Percentiles rank a stretch among this genome's conserved stretches.
Evolutionary conservation across 2,113 vertebrate species (phyloP).

Genomic region (Brachionichthys hirsutus): DNA sequence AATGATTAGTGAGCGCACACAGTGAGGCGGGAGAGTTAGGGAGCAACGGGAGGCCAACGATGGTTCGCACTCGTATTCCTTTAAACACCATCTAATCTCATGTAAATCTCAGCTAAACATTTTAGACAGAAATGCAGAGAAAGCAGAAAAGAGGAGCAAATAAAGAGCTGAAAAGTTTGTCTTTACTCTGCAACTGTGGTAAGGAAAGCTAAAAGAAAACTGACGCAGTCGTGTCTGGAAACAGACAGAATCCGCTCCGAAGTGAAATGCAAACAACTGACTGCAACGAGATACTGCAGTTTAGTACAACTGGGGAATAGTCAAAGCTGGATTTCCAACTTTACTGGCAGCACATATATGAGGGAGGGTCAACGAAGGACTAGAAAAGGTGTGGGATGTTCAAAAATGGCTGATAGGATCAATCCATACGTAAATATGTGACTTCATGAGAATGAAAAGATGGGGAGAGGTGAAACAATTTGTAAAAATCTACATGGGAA

Average conservation of each 20-base stretch:
- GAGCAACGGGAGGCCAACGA: slow-evolving; percentile 60
- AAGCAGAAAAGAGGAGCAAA: slow-evolving; percentile 42
- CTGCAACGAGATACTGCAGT: too few relatives aligned
- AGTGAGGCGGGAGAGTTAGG: slow-evolving; percentile 42
- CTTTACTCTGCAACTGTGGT: slow-evolving; percentile 32
- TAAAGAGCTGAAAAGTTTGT: slow-evolving; percentile 58
- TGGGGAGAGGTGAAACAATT: too few relatives aligned
- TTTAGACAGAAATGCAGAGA: slow-evolving; percentile 46
- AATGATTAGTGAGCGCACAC: slow-evolving; percentile 58
- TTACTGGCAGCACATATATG: too few relatives aligned
- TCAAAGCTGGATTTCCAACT: too few relatives aligned
- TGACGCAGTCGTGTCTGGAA: slow-evolving; percentile 37
- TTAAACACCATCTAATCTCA: slow-evolving; percentile 61
- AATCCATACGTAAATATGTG: too few relatives aligned
- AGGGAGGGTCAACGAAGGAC: too few relatives aligned
- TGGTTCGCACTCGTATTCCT: slow-evolving; percentile 24
- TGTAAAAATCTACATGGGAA: too few relatives aligned
- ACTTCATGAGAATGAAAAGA: too few relatives aligned
- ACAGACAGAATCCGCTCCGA: slow-evolving; percentile 63
- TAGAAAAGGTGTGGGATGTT: too few relatives aligned
- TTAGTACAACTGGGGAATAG: too few relatives aligned
- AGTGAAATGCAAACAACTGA: slow-evolving; percentile 39
- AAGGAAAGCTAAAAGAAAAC: slow-evolving; percentile 36
- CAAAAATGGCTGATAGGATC: too few relatives aligned
- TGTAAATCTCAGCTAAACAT: slow-evolving; percentile 57